A percentile compares a stretch with the other conserved stretches of the same genome.
phyloP scores from a whole-genome alignment of 2,888 invertebrate species.

The Melieria crassipennis region DNA sequence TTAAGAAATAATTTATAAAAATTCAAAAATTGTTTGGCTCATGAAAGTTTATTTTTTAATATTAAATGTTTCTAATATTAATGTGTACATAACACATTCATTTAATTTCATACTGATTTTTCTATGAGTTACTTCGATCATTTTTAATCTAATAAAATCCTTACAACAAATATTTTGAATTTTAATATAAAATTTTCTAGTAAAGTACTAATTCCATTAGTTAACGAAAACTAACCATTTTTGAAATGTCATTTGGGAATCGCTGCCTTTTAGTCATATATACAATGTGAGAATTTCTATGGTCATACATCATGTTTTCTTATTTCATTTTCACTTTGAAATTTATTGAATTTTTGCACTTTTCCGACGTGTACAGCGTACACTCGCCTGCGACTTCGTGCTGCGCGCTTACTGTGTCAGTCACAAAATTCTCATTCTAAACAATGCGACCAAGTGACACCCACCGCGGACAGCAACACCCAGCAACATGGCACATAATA shows the following conservation, averaged over 20 bases:
- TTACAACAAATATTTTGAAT: no score
- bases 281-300: background rate
- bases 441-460: slow-evolving; percentile 24
- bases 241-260: background rate
- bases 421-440: slow-evolving; percentile 32
- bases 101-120: no score
- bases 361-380: slow-evolving; percentile 18
- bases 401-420: slow-evolving; percentile 17
- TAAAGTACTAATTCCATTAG: no score
- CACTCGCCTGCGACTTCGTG: background rate
- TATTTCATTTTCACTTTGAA: background rate
- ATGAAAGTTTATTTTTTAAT: no score
- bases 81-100: no score
- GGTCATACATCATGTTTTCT: background rate
- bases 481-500: slow-evolving; percentile 25
- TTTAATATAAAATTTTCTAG: no score
- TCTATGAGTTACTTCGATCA: no score
- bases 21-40: no score
- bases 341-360: slow-evolving; percentile 15
- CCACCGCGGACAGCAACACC: slow-evolving; percentile 27
- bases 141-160: no score
- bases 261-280: background rate
- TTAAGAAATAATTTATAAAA: no score
- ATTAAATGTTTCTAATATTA: no score
- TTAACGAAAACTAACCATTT: no score